Percentiles rank a stretch among this genome's conserved stretches.
phyloP scores from a whole-genome alignment of 1,140 invertebrate genomes.

The Eubasilissa regina region DNA sequence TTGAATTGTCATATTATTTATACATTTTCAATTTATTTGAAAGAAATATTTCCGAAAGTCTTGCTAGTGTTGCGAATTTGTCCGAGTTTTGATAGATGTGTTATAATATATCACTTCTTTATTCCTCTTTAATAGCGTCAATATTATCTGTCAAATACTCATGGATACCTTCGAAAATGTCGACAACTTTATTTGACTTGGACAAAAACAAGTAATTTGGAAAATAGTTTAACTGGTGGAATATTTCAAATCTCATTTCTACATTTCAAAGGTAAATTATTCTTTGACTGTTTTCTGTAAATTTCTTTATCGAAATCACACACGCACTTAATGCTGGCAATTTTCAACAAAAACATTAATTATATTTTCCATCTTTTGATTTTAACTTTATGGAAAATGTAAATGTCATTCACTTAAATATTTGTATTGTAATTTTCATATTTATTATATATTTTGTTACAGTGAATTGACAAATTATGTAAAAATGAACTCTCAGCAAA shows the following conservation, averaged over 20 bases:
- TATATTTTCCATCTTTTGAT: not conserved
- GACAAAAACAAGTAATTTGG: slow-evolving; percentile 33
- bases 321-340: not conserved
- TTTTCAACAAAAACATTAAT: not conserved
- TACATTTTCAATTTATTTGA: slow-evolving; percentile 27
- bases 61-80: slow-evolving; percentile 21
- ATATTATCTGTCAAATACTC: slow-evolving; percentile 38
- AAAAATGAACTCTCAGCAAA: slow-evolving; percentile 38
- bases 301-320: not conserved
- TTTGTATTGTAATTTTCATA: too few relatives aligned
- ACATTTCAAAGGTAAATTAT: slow-evolving; percentile 22
- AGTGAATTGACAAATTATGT: slow-evolving; percentile 16
- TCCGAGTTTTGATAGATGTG: slow-evolving; percentile 39
- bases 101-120: slow-evolving; percentile 32
- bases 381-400: not conserved
- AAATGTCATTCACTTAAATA: slow-evolving; percentile 2
- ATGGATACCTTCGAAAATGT: slow-evolving; percentile 26
- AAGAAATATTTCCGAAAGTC: slow-evolving; percentile 39
- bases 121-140: slow-evolving; percentile 27
- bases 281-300: slow-evolving; percentile 5
- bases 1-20: slow-evolving; percentile 13
- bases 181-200: slow-evolving; percentile 27
- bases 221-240: slow-evolving; percentile 27
- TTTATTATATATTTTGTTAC: not conserved
- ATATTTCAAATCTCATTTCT: slow-evolving; percentile 33